Percentiles rank a stretch among this genome's conserved stretches.
Conservation (phyloP, 2,888 invertebrate species). For the Keiferia lycopersicella region DNA sequence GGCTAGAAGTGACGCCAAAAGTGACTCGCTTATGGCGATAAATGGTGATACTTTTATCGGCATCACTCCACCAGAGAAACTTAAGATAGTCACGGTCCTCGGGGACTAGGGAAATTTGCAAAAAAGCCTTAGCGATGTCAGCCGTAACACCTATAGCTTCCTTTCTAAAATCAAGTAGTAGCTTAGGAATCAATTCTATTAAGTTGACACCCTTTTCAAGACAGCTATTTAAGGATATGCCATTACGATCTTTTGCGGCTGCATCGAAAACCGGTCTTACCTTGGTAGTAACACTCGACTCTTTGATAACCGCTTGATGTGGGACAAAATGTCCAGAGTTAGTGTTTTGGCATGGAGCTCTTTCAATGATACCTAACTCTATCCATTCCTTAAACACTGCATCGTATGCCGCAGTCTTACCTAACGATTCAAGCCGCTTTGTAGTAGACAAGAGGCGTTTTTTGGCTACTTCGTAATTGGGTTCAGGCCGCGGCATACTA, state of each 20-base stretch:
- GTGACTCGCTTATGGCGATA: neutral
- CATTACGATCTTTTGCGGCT: neutral
- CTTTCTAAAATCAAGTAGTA: neutral
- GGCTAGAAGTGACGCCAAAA: neutral
- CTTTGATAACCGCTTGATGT: conserved; percentile 6
- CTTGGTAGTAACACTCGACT: neutral
- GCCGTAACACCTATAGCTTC: neutral
- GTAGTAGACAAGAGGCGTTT: neutral
- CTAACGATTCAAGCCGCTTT: neutral
- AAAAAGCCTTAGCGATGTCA: neutral
- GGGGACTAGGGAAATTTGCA: neutral
- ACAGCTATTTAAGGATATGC: neutral
- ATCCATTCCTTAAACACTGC: neutral
- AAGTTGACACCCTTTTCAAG: neutral
- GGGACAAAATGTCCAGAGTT: neutral
- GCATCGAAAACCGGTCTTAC: conserved; percentile 1
- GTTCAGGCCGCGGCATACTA: neutral
- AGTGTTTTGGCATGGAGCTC: neutral
- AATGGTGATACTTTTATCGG: neutral
- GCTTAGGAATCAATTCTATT: neutral
- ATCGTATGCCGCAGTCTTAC: neutral
- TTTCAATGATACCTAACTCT: neutral
- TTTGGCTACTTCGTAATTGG: neutral
- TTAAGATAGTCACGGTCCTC: neutral
- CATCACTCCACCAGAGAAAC: neutral